Conservation (phyloP, 1,140 invertebrate genomes). For the Theocolax elegans region DNA sequence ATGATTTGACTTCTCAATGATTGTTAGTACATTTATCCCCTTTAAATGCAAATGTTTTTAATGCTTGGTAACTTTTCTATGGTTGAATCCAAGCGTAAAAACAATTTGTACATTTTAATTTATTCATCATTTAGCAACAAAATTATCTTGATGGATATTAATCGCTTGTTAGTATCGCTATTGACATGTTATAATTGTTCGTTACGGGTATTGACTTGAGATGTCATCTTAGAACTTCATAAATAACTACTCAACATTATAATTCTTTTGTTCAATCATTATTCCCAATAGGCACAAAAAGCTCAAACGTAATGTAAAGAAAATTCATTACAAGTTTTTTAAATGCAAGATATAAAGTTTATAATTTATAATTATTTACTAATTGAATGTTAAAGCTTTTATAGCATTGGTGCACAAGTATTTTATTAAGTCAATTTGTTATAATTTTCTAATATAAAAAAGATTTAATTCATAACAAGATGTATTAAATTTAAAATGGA, state of each 20-base stretch:
- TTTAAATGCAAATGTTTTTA: too few species aligned
- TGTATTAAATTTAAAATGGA: too few species aligned
- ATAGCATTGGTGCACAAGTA: background rate
- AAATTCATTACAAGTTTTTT: background rate
- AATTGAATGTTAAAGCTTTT: background rate
- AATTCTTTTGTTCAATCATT: background rate
- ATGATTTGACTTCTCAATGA: slow-evolving; percentile 15
- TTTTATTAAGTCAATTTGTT: background rate
- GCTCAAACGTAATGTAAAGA: too few species aligned
- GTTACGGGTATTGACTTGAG: slow-evolving; percentile 22
- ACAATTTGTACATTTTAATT: slow-evolving; percentile 2
- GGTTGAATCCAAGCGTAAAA: slow-evolving; percentile 8
- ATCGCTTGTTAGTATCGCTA: slow-evolving; percentile 10
- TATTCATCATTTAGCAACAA: too few species aligned
- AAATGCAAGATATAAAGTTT: background rate
- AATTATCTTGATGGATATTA: too few species aligned
- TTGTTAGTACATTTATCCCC: background rate
- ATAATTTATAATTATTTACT: background rate
- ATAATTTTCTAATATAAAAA: background rate
- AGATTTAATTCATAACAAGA: too few species aligned
- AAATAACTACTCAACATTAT: slow-evolving; percentile 12
- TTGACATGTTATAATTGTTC: slow-evolving; percentile 21
- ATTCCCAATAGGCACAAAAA: slow-evolving; percentile 20
- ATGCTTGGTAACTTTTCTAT: background rate
- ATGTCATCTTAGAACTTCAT: slow-evolving; percentile 19